Evolutionary conservation across 2,888 invertebrate species (phyloP).

Genomic region (Cosmia trapezina): DNA sequence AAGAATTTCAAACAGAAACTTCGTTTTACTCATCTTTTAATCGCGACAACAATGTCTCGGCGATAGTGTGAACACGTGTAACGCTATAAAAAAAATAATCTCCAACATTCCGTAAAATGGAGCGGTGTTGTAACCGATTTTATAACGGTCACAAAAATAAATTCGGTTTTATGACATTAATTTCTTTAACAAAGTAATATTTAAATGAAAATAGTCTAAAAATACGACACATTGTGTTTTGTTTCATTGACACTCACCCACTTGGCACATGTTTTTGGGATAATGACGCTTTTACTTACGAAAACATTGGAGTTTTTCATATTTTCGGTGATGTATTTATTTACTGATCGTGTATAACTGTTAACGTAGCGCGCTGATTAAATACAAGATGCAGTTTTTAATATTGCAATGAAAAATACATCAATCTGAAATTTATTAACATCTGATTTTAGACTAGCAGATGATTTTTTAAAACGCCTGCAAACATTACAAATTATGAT

Average conservation of each 20-base stretch:
- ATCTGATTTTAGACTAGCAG: background rate
- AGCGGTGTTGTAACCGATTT: conserved; percentile 69
- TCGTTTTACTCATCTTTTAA: conserved; percentile 71
- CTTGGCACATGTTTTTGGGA: conserved; percentile 80
- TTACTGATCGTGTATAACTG: conserved; percentile 43
- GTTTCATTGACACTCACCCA: conserved; percentile 86
- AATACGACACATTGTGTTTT: conserved; percentile 71
- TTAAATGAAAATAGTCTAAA: conserved; percentile 65
- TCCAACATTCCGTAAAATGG: conserved; percentile 69
- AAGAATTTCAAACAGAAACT: conserved; percentile 57
- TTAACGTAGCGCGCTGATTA: background rate
- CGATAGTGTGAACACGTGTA: conserved; percentile 67
- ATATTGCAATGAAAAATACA: background rate
- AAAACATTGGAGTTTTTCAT: conserved; percentile 70
- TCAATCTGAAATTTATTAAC: background rate
- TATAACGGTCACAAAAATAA: conserved; percentile 67
- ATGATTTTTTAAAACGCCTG: background rate
- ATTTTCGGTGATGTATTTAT: conserved; percentile 64
- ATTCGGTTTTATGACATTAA: conserved; percentile 69
- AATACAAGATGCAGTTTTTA: conserved; percentile 25
- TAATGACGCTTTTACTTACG: conserved; percentile 70
- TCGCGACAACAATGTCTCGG: conserved; percentile 71
- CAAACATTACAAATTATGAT: background rate
- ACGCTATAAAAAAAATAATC: conserved; percentile 67
- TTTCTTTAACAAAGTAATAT: conserved; percentile 62